Conservation (phyloP, 2,797 vertebrate species). For the Hippocampus kuda region DNA sequence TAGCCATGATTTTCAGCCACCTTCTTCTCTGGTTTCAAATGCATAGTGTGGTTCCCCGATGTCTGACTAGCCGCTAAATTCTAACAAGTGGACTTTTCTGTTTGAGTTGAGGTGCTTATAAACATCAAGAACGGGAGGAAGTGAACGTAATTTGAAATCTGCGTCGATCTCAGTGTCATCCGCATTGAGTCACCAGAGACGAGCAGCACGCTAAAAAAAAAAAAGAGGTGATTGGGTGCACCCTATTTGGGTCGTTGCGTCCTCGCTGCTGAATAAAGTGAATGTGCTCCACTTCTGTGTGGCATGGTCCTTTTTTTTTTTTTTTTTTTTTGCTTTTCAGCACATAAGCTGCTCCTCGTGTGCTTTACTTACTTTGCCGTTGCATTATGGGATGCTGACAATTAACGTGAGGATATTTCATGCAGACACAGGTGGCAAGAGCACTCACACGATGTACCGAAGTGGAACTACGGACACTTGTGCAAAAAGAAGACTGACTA, state of each 20-base stretch:
- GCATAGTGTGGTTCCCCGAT: no score
- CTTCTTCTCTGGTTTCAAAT: no score
- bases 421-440: not conserved
- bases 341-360: not conserved
- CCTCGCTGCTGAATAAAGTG: not conserved
- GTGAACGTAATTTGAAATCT: not conserved
- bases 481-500: not conserved
- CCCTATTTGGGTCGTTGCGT: conserved; percentile 2
- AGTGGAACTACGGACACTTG: no score
- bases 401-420: not conserved
- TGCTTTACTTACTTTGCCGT: not conserved
- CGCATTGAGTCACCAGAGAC: not conserved
- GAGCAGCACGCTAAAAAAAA: not conserved
- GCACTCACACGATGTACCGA: not conserved
- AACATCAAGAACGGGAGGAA: not conserved
- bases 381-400: not conserved
- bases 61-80: no score
- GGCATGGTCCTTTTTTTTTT: not conserved
- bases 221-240: conserved; percentile 1
- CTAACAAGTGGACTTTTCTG: not conserved
- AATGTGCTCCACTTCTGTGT: not conserved
- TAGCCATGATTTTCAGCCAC: no score
- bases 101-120: not conserved
- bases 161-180: not conserved
- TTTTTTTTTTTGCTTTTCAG: conserved; percentile 2